A percentile compares a stretch with the other conserved stretches of the same genome.
These are phyloP conservation scores for Antennarius maculatus DNA, from an alignment of 2,797 vertebrate genomes.

Conservation along the genomic window DNA sequence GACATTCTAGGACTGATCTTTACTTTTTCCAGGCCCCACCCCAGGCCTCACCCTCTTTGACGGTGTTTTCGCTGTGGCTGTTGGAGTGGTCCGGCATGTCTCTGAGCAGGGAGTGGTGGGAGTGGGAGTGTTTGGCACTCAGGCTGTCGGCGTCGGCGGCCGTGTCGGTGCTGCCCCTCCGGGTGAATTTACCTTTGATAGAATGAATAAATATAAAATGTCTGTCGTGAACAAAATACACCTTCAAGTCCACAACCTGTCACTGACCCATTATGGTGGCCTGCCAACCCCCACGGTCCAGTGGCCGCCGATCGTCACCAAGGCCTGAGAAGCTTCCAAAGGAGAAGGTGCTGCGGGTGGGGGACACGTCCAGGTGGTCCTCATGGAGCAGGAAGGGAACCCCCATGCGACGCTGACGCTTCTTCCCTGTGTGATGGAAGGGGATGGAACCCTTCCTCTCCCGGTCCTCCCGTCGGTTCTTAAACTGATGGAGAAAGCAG, in stretches of 20 bases:
- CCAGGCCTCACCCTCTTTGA: slow-evolving; percentile 85
- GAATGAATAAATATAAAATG: slow-evolving; percentile 1
- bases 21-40: neutral
- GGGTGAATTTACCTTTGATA: slow-evolving; percentile 89
- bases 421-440: slow-evolving; percentile 93
- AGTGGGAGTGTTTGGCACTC: slow-evolving; percentile 92
- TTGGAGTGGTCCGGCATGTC: slow-evolving; percentile 94
- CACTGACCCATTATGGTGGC: slow-evolving; percentile 93
- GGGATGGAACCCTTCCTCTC: slow-evolving; percentile 98
- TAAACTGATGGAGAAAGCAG: slow-evolving; percentile 83
- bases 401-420: slow-evolving; percentile 93
- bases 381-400: slow-evolving; percentile 96
- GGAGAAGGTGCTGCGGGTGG: slow-evolving; percentile 97
- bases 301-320: slow-evolving; percentile 91
- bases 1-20: neutral
- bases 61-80: slow-evolving; percentile 94
- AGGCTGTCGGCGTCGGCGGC: slow-evolving; percentile 93
- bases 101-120: slow-evolving; percentile 92
- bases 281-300: slow-evolving; percentile 96
- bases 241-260: slow-evolving; percentile 12
- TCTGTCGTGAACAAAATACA: slow-evolving; percentile 20
- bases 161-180: slow-evolving; percentile 93
- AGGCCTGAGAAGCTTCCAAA: slow-evolving; percentile 96
- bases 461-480: slow-evolving; percentile 94
- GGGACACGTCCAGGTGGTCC: slow-evolving; percentile 95